phyloP scores from a whole-genome alignment of 1,140 invertebrate species.

The Papilio aristodemus region DNA sequence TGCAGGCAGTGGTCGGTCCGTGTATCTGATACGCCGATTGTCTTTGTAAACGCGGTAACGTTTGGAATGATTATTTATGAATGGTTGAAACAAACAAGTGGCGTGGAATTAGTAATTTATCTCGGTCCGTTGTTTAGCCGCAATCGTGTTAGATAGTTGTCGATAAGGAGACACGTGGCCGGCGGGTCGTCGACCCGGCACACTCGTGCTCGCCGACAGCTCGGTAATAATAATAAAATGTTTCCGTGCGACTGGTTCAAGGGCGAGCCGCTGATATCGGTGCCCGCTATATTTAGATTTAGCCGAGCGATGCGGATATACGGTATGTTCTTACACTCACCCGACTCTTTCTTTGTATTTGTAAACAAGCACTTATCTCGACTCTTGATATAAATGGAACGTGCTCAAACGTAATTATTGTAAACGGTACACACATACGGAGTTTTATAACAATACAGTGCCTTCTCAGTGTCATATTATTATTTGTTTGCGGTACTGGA shows the following conservation, averaged over 20 bases:
- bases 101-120: constrained; percentile 79
- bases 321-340: constrained; percentile 47
- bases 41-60: constrained; percentile 56
- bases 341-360: constrained; percentile 25
- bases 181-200: constrained; percentile 76
- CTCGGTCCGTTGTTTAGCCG: constrained; percentile 77
- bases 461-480: background rate
- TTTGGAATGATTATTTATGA: constrained; percentile 71
- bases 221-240: constrained; percentile 81
- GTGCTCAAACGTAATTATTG: constrained; percentile 4
- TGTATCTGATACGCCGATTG: constrained; percentile 42
- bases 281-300: constrained; percentile 80
- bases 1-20: background rate
- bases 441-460: background rate
- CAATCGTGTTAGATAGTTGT: constrained; percentile 80
- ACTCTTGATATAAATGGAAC: background rate
- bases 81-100: constrained; percentile 69
- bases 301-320: constrained; percentile 71
- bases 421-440: background rate
- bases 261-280: constrained; percentile 80
- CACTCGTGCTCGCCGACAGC: constrained; percentile 79
- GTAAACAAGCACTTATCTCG: constrained; percentile 27
- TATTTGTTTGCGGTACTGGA: background rate
- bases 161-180: constrained; percentile 80
- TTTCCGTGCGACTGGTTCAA: constrained; percentile 81